Evolutionary conservation across 1,140 invertebrate genomes (phyloP).

Genomic region (Neodiprion pinetum): DNA sequence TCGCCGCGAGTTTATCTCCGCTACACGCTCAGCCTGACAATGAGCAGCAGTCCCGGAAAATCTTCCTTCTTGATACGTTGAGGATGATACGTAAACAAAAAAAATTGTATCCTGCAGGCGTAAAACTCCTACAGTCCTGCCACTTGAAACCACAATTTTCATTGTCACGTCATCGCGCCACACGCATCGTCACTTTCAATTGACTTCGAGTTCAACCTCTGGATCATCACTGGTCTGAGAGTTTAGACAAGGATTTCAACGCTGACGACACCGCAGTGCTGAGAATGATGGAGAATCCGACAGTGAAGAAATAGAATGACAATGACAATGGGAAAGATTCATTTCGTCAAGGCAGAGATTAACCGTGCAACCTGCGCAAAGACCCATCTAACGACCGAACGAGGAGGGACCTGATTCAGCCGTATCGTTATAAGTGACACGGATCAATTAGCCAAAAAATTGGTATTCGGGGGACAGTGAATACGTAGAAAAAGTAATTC

Average conservation of each 20-base stretch:
- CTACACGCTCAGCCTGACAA: too few species aligned
- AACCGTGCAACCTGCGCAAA: conserved; percentile 43
- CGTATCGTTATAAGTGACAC: conserved; percentile 30
- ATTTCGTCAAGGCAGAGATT: conserved; percentile 34
- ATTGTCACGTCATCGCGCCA: too few species aligned
- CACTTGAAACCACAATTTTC: too few species aligned
- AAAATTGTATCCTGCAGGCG: too few species aligned
- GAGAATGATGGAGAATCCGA: conserved; percentile 10
- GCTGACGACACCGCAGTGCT: not conserved
- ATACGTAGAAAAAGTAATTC: conserved; percentile 54
- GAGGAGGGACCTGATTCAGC: conserved; percentile 27
- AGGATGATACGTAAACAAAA: too few species aligned
- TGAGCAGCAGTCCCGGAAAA: too few species aligned
- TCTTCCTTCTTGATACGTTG: too few species aligned
- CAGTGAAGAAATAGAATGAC: conserved; percentile 20
- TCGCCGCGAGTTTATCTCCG: not conserved
- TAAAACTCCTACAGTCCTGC: too few species aligned
- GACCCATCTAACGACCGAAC: conserved; percentile 42
- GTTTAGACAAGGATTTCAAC: too few species aligned
- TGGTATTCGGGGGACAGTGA: conserved; percentile 34
- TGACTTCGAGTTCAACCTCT: too few species aligned
- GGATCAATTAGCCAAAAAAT: conserved; percentile 61
- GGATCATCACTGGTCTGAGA: too few species aligned
- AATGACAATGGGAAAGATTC: conserved; percentile 16
- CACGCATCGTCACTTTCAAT: too few species aligned